These are phyloP conservation scores for Tupaia tana DNA, from an alignment of 2,113 vertebrate species.

Conservation along the genomic window DNA sequence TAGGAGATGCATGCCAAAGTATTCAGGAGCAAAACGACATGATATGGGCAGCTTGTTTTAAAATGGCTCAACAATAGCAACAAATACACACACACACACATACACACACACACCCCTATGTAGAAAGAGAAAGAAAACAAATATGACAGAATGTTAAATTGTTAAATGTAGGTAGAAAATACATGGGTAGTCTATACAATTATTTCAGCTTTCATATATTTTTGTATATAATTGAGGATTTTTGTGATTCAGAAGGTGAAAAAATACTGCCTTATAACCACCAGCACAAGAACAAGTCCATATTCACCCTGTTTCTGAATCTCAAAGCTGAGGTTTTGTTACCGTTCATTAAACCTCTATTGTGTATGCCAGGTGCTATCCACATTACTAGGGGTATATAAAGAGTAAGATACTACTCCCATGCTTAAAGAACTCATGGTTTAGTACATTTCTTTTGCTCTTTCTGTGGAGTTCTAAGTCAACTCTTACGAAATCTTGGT, in stretches of 20 bases:
- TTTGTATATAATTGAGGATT: neutral
- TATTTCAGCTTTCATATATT: neutral
- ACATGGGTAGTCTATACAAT: neutral
- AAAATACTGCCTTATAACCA: neutral
- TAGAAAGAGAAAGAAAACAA: neutral
- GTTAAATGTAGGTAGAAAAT: neutral
- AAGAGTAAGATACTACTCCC: neutral
- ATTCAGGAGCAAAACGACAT: neutral
- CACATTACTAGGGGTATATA: neutral
- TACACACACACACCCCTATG: neutral
- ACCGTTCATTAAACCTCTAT: neutral
- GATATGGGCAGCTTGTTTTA: neutral
- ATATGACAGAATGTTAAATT: neutral
- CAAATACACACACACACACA: neutral
- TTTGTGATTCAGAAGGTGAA: neutral
- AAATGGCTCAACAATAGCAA: neutral
- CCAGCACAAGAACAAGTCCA: neutral
- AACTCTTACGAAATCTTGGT: neutral
- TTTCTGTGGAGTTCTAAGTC: slow-evolving; percentile 30
- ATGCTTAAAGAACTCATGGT: neutral
- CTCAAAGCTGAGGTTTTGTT: neutral
- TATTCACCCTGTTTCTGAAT: neutral
- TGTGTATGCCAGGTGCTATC: neutral
- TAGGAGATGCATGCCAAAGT: neutral
- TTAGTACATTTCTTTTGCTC: neutral